Conservation (phyloP, 2,888 invertebrate species). For the Hyalella azteca region DNA sequence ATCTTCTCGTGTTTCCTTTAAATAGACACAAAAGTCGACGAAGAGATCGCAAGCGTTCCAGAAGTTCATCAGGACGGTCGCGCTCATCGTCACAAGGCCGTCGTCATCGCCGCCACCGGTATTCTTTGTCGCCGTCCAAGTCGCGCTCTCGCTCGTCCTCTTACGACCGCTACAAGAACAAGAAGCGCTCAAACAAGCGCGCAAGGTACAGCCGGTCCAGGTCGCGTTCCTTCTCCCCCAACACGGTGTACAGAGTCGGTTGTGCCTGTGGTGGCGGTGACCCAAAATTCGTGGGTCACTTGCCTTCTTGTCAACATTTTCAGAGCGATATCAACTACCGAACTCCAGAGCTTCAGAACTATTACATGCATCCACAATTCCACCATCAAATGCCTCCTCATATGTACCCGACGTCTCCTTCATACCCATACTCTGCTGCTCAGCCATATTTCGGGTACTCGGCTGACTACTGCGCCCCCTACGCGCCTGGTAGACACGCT, state of each 20-base stretch:
- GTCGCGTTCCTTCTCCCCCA: conserved; percentile 10
- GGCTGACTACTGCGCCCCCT: not conserved
- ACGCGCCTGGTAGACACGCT: not conserved
- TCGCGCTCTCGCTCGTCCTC: not conserved
- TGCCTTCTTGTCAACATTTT: not conserved
- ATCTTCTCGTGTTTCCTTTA: too few species aligned
- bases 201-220: not conserved
- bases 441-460: not conserved
- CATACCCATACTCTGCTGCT: not conserved
- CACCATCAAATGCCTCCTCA: not conserved
- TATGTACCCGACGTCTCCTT: too few species aligned
- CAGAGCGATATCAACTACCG: not conserved
- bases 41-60: not conserved
- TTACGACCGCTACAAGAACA: not conserved
- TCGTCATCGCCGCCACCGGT: not conserved
- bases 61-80: not conserved
- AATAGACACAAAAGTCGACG: not conserved
- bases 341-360: not conserved
- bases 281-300: not conserved
- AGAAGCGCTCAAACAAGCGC: not conserved
- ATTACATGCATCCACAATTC: not conserved
- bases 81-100: not conserved
- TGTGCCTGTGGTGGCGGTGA: conserved; percentile 16
- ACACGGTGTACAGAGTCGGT: conserved; percentile 4
- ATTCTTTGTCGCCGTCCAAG: not conserved